Percentiles rank a stretch among this genome's conserved stretches.
Conservation (phyloP, 2,113 vertebrate genomes). For the Chauna torquata region DNA sequence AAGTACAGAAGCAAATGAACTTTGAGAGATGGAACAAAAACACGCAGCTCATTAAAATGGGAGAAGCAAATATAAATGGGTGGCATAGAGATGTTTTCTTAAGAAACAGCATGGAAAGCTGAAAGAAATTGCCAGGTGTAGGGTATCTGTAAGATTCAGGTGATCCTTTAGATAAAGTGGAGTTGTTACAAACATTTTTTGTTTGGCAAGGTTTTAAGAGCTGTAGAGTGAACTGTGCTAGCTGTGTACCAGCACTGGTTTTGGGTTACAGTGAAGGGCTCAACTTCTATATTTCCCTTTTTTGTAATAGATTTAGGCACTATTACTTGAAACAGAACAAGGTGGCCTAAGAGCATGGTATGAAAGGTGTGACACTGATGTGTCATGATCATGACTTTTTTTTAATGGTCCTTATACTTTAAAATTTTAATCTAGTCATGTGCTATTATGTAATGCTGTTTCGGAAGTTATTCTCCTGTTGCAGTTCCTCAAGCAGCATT, state of each 20-base stretch:
- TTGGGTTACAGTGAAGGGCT: background rate
- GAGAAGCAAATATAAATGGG: background rate
- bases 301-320: background rate
- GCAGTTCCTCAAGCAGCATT: background rate
- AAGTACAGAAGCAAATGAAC: accelerated
- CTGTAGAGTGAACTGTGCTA: background rate
- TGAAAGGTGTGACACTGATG: no score
- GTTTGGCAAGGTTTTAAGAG: background rate
- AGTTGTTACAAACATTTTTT: background rate
- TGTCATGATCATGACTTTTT: background rate
- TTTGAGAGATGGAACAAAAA: background rate
- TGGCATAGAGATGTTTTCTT: background rate
- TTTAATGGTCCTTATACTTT: background rate
- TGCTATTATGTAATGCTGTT: background rate
- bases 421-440: background rate
- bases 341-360: background rate
- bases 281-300: background rate
- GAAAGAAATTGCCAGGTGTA: background rate
- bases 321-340: background rate
- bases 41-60: background rate
- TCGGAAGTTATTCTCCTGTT: background rate
- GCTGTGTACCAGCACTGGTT: background rate
- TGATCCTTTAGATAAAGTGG: background rate
- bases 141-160: background rate
- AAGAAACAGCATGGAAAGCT: background rate